Conservation (phyloP, 2,113 vertebrate genomes). For the Thamnophis sirtalis region DNA sequence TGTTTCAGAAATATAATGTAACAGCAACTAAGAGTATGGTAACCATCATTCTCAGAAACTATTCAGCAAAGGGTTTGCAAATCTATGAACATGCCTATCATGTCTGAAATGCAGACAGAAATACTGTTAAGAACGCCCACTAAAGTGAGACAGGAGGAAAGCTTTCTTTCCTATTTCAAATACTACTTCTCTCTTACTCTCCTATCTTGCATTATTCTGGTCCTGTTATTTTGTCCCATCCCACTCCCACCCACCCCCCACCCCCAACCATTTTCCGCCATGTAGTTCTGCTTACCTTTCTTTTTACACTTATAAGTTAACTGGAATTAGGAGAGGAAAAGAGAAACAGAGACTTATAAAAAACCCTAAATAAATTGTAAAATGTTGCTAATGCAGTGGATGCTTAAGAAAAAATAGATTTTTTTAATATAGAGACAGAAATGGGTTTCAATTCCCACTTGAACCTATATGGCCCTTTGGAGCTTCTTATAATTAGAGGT, state of each 20-base stretch:
- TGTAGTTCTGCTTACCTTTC: not conserved
- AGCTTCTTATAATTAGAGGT: not conserved
- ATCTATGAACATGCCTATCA: not conserved
- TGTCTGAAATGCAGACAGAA: not conserved
- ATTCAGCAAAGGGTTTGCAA: not conserved
- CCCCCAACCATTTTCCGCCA: not conserved
- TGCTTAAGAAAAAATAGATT: not conserved
- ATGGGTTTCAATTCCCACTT: not conserved
- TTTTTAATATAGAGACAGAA: not conserved
- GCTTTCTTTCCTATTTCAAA: too few relatives aligned
- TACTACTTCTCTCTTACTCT: not conserved
- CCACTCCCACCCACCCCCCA: fast-evolving
- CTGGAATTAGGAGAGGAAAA: not conserved
- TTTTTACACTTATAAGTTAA: not conserved
- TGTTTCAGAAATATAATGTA: not conserved
- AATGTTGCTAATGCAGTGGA: not conserved
- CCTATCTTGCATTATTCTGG: not conserved
- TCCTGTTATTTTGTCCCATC: not conserved
- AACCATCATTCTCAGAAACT: not conserved
- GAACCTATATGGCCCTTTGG: not conserved
- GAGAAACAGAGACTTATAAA: not conserved
- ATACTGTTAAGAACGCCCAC: not conserved
- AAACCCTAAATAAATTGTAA: not conserved
- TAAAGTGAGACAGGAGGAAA: not conserved
- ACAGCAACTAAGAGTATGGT: not conserved